Conservation (phyloP, 2,113 vertebrate species). For the Acrocephalus arundinaceus region DNA sequence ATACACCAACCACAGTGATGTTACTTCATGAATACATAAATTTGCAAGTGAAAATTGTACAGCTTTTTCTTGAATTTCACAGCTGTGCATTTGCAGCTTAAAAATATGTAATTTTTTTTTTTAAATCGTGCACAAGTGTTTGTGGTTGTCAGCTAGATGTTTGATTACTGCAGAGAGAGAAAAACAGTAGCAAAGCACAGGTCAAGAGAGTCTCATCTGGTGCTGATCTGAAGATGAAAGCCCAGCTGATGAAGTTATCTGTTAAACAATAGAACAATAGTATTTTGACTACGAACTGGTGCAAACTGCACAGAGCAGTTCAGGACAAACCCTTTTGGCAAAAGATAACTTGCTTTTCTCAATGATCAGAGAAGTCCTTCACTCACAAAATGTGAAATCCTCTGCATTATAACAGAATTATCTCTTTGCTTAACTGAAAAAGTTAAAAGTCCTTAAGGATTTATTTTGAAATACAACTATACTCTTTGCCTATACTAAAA, state of each 20-base stretch:
- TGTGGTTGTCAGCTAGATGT: slow-evolving; percentile 63
- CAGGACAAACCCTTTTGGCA: slow-evolving; percentile 47
- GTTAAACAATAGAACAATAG: slow-evolving; percentile 35
- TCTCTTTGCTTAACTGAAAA: not conserved
- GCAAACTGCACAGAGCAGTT: slow-evolving; percentile 48
- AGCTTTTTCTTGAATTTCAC: slow-evolving; percentile 66
- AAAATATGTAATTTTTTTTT: slow-evolving; percentile 58
- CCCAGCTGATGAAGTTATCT: slow-evolving; percentile 53
- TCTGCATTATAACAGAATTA: not conserved
- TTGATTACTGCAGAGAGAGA: slow-evolving; percentile 30
- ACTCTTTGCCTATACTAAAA: not conserved
- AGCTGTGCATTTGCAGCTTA: slow-evolving; percentile 69
- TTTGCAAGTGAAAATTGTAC: slow-evolving; percentile 73
- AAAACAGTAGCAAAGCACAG: not conserved
- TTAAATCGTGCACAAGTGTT: slow-evolving; percentile 46
- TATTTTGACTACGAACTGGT: slow-evolving; percentile 55
- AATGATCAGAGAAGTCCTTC: not conserved
- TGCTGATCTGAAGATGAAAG: slow-evolving; percentile 55
- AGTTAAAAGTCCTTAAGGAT: not conserved
- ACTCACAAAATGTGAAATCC: slow-evolving; percentile 10
- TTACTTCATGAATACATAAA: slow-evolving; percentile 69
- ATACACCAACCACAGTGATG: slow-evolving; percentile 52
- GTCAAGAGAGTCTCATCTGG: slow-evolving; percentile 37
- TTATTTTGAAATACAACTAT: not conserved
- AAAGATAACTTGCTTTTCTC: not conserved